Base-by-base conservation (phyloP, 2,113 vertebrate species). In the Conger conger region DNA sequence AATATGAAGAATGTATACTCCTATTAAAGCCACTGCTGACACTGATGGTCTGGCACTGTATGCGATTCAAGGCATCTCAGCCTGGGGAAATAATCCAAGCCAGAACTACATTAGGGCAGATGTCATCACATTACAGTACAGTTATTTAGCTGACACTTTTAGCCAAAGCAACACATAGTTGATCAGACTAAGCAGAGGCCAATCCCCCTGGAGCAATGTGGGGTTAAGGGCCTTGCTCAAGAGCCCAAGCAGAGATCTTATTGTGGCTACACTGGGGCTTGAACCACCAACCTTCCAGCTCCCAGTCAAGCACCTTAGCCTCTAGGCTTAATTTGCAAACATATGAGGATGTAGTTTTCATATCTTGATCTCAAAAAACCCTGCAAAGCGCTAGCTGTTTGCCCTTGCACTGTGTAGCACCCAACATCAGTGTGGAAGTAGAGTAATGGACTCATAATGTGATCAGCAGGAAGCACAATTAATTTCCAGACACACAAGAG, bases 391-490 rank as follows among this genome's bases (percentile, higher is more conserved):
- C 23, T 37, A 77, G 40, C 79, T 35, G 18, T 35, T 83, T 42
- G 54, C 82, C 13, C 2, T 83, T 83, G 15, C 8, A 76, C 36
- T 82, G 68, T 68, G 68, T 20, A 9, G 86, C 53, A 60, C 76
- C 57, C 76, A 27, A 16, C 60, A 68, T 77, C 50, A 30, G 54
- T 40, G 33, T 37, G 17, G 73, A 82, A 50, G 45, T 85, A 78
- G 23, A 80, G 86, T 80, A 86, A 30, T 82, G 63, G 4, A 7
- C 40, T 54, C 73, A 54, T 57, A 80, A 84, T 82, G 33, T 63
- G 88, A 87, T 87, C 83, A 82, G 11, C 30, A 30, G 50, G 37
- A 79, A 86, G 82, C 85, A 80, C 83, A 87, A 85, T 88, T 88
- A 76, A 87, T 89, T 88, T 86, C 76, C 87, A 81, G 42, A 79